phyloP scores from a whole-genome alignment of 2,113 vertebrate species.

The Lamprotornis superbus region DNA sequence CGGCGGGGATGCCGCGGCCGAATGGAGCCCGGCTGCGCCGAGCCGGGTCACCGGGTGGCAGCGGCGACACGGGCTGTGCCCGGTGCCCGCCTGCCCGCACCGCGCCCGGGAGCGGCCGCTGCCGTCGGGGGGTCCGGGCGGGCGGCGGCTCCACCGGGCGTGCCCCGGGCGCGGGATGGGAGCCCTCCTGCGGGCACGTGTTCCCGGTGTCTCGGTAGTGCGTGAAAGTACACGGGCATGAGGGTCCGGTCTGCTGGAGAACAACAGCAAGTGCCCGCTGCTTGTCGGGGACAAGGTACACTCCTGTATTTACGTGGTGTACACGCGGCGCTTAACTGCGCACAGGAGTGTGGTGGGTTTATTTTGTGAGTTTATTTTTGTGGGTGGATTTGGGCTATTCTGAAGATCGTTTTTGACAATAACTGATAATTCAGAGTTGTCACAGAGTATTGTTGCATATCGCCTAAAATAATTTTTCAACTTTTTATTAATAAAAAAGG shows the following conservation, averaged over 20 bases:
- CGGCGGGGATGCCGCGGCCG: not conserved
- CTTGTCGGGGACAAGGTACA: not conserved
- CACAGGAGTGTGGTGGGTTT: rapidly evolving
- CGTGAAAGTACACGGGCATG: rapidly evolving
- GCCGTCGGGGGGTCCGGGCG: not conserved
- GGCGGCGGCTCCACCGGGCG: not conserved
- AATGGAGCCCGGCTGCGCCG: not conserved
- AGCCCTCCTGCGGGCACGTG: not conserved
- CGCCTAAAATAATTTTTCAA: not conserved
- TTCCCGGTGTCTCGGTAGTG: rapidly evolving
- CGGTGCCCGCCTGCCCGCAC: not conserved
- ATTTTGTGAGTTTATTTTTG: not conserved
- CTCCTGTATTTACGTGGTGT: rapidly evolving
- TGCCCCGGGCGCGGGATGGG: not conserved
- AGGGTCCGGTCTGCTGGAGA: not conserved
- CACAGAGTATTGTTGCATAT: rapidly evolving
- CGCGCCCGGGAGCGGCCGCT: not conserved
- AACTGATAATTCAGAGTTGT: not conserved
- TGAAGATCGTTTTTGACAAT: not conserved
- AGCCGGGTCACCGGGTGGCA: not conserved
- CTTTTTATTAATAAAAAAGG: not conserved
- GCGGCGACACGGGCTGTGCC: not conserved
- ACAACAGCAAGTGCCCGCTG: no score
- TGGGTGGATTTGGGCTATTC: not conserved
- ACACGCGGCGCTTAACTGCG: rapidly evolving